Conservation (phyloP, 2,888 invertebrate genomes). For the Dexiosoma caninum region DNA sequence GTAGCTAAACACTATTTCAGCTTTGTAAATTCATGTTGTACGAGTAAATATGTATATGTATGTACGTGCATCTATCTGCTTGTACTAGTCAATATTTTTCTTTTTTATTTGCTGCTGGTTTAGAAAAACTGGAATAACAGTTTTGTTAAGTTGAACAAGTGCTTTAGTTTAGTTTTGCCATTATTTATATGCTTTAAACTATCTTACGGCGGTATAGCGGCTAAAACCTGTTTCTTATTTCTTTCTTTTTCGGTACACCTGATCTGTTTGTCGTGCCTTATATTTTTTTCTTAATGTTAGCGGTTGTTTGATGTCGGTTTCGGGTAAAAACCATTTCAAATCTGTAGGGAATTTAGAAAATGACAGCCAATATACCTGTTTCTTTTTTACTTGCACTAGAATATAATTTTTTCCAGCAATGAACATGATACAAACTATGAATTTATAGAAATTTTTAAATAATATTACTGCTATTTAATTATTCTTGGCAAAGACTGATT, state of each 20-base stretch:
- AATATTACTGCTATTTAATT: neutral
- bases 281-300: constrained; percentile 25
- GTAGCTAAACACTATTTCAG: constrained; percentile 52
- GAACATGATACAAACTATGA: constrained; percentile 38
- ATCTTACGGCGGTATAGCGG: constrained; percentile 28
- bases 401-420: constrained; percentile 12
- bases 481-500: neutral
- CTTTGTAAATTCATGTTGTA: constrained; percentile 23
- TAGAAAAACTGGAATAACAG: constrained; percentile 37
- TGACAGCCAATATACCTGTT: constrained; percentile 59
- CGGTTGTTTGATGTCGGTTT: constrained; percentile 60
- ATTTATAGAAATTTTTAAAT: constrained; percentile 11
- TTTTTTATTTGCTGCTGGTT: neutral
- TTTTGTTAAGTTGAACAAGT: constrained; percentile 53
- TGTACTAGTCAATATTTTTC: neutral
- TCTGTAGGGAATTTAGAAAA: constrained; percentile 59
- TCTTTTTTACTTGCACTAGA: constrained; percentile 16
- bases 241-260: constrained; percentile 46
- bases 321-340: constrained; percentile 55
- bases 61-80: neutral
- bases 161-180: constrained; percentile 55
- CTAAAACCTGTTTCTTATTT: constrained; percentile 28
- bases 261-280: constrained; percentile 61
- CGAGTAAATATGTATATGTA: neutral
- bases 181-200: constrained; percentile 26